Evolutionary conservation across 2,888 invertebrate genomes (phyloP), one percentile per base, ranked within the genome.

Genomic region (Chrysolina haemoptera): DNA sequence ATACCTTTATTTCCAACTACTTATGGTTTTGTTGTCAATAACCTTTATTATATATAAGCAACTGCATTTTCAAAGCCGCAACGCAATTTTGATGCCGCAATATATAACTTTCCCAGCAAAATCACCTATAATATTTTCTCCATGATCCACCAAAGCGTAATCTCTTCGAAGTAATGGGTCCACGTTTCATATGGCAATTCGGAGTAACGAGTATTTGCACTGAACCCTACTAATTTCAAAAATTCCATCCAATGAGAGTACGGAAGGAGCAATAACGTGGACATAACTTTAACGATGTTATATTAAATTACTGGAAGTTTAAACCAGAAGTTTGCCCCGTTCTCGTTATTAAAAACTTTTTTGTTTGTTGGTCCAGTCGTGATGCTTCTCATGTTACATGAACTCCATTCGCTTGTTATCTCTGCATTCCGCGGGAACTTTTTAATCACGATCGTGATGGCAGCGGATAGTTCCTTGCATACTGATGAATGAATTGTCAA

Each of bases 281-380:
- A 77, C 70, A 73, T 77, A 75, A 75, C 70, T 75, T 73, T 59
- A 62, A 43, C 41, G 73, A 59, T 63, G 68, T 68, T 72, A 70
- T 77, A 77, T 77, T 77, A 74, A 75, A 77, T 77, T 77, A 77
- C 71, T 71, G 67, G 69, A 77, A 78, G 73, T 71, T 76, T 53
- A 68, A 70, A 74, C 76, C 74, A 71, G 76, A 75, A 77, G 73
- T 77, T 78, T 74, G 59, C 43, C 55, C 62, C 78, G 70, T 72
- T 72, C 53, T 48, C 78, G 68, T 72, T 72, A 75, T 77, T 77
- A 77, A 77, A 78, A 78, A 76, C 74, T 78, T 76, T 70, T 76
- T 70, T 70, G 78, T 77, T 77, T 77, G 77, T 75, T 35, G 73
- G 65, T 70, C 68, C 73, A 62, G 64, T 68, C 55, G 68, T 65